phyloP scores from a whole-genome alignment of 2,888 invertebrate species.

The Rhagophthalmus giganteus region DNA sequence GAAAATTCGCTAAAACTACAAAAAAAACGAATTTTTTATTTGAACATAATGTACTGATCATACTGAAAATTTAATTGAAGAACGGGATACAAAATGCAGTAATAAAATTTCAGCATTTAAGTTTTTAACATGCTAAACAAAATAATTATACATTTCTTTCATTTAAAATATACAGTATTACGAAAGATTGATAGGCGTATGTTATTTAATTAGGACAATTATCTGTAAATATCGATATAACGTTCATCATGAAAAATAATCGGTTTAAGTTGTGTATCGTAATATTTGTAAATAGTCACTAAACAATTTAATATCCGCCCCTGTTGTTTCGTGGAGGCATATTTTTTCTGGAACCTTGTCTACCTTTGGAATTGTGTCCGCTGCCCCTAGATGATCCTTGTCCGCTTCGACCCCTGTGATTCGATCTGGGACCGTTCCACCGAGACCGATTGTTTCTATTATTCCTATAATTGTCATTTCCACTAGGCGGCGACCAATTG shows the following conservation, averaged over 20 bases:
- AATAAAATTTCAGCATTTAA: too few relatives aligned
- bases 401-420: conserved; percentile 6
- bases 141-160: too few relatives aligned
- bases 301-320: conserved; percentile 12
- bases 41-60: too few relatives aligned
- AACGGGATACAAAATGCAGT: too few relatives aligned
- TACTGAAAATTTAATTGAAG: too few relatives aligned
- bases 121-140: too few relatives aligned
- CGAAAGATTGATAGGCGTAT: too few relatives aligned
- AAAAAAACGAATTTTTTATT: too few relatives aligned
- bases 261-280: background rate
- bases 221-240: background rate
- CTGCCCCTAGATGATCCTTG: conserved; percentile 27
- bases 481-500: conserved; percentile 31
- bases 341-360: conserved; percentile 8
- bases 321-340: conserved; percentile 4
- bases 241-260: background rate
- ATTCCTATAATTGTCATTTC: conserved; percentile 31
- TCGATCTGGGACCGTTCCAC: conserved; percentile 4
- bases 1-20: too few relatives aligned
- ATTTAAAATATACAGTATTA: too few relatives aligned
- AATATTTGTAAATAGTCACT: background rate
- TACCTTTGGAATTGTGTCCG: conserved; percentile 24
- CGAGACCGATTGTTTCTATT: conserved; percentile 32
- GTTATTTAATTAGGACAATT: too few relatives aligned